A percentile compares a stretch with the other conserved stretches of the same genome.
Evolutionary conservation across 2,888 invertebrate genomes (phyloP).

Genomic region (Tenthredo livida): DNA sequence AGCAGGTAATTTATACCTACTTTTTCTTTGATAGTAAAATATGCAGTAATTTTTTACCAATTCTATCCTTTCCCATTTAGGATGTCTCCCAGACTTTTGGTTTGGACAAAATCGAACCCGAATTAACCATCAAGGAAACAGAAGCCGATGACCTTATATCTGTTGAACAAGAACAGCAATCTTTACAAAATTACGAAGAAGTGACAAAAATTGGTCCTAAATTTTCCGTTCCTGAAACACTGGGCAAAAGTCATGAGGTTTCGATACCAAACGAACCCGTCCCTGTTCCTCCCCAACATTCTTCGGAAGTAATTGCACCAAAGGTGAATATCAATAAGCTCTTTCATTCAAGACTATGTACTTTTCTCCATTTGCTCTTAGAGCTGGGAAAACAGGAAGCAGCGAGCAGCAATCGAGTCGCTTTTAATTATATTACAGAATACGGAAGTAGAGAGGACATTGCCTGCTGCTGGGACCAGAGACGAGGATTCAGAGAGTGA

Average conservation of each 20-base stretch:
- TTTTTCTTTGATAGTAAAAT: slow-evolving; percentile 12
- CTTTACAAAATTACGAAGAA: slow-evolving; percentile 56
- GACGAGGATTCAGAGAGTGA: slow-evolving; percentile 84
- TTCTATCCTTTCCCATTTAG: slow-evolving; percentile 61
- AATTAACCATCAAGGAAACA: slow-evolving; percentile 47
- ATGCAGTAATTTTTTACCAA: background rate
- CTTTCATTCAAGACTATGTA: background rate
- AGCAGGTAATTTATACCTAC: slow-evolving; percentile 70
- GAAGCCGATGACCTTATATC: slow-evolving; percentile 55
- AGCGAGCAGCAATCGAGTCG: background rate
- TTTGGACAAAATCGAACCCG: slow-evolving; percentile 71
- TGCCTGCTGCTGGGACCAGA: slow-evolving; percentile 82
- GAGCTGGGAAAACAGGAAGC: slow-evolving; percentile 53
- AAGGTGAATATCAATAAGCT: slow-evolving; percentile 11
- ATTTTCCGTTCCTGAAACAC: slow-evolving; percentile 58
- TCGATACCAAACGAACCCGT: slow-evolving; percentile 56
- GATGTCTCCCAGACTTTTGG: slow-evolving; percentile 76
- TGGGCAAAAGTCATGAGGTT: slow-evolving; percentile 57
- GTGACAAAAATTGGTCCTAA: slow-evolving; percentile 57
- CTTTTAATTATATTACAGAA: slow-evolving; percentile 66
- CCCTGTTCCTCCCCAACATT: slow-evolving; percentile 52
- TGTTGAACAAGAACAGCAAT: slow-evolving; percentile 58
- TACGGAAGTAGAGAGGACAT: slow-evolving; percentile 78
- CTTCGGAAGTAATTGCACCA: background rate
- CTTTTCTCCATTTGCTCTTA: background rate